Evolutionary conservation across 2,113 vertebrate species (phyloP).

Genomic region (Callorhinus ursinus): DNA sequence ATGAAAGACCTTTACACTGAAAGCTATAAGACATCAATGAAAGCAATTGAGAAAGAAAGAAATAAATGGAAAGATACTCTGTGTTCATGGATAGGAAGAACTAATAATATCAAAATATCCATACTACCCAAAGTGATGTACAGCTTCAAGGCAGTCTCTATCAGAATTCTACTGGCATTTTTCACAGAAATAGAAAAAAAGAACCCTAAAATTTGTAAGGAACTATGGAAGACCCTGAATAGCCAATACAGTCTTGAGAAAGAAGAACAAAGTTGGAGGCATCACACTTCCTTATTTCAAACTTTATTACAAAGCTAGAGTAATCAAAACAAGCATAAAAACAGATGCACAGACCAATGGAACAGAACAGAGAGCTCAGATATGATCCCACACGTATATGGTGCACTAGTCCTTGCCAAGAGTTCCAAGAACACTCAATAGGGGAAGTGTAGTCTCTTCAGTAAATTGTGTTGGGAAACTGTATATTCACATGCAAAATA

Average conservation of each 20-base stretch:
- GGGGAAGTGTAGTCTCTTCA: background rate
- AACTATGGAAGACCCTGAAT: background rate
- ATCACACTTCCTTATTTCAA: background rate
- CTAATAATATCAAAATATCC: background rate
- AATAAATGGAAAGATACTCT: background rate
- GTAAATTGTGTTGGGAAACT: background rate
- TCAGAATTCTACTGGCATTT: background rate
- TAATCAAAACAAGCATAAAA: background rate
- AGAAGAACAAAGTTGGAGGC: background rate
- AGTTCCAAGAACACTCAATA: background rate
- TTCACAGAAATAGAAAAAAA: background rate
- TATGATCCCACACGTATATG: background rate
- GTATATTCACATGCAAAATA: background rate
- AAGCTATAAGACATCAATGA: background rate
- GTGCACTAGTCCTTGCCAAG: background rate
- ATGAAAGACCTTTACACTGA: background rate
- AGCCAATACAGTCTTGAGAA: background rate
- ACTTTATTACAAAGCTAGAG: background rate
- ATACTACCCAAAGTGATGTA: background rate
- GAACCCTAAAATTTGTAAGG: background rate
- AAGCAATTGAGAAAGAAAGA: background rate
- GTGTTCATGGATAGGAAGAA: background rate
- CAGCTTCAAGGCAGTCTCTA: background rate
- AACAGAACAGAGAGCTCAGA: background rate
- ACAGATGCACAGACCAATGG: background rate